Evolutionary conservation across 1,140 invertebrate genomes (phyloP), one percentile per base, ranked within the genome.

Genomic region (Bombus difficillimus): DNA sequence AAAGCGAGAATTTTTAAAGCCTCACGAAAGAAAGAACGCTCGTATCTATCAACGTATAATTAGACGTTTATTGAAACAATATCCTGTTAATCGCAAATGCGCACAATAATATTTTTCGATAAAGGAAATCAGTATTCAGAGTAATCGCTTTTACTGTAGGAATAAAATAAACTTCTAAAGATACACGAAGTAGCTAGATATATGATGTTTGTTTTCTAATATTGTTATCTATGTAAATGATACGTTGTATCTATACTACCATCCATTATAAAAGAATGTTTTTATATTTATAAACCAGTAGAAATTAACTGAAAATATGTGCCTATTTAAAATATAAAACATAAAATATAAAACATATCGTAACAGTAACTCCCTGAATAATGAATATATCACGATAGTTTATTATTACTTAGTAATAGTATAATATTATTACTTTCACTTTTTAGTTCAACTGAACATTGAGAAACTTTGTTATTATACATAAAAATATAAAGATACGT

Each of bases 31-130:
- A 57, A 94, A 95, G 64, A 98, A 97, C 89, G 95, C 96, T 25
- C 94, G 94, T 85, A 96, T 96, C 57, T 97, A 98, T 92, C 95
- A 96, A 81, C 95, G 93, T 34, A 96, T 97, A 18, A 95, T 97
- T 22, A 95, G 95, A n/a, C 92, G 93, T 37, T 93, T 97, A 74
- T 95, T 96, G 81, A 95, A 95, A 41, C 96, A 96, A 91, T 97
- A 97, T 92, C 95, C 95, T 28, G 93, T 95, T n/a, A 96, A 96
- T 92, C 89, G 68, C 28, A 90, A 62, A 73, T 90, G 89, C 41
- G 57, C 88, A 3, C 79, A 83, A 0, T 90, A 69, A 90, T 57
- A 84, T 22, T 47, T 43, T 77, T 53, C 13, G 39, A 34, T 41
- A 25, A 43, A 13, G 64, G 12, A 64, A 66, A 32, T 53, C 41